A percentile compares a stretch with the other conserved stretches of the same genome.
These are phyloP conservation scores for Craniophora ligustri DNA, from an alignment of 2,888 invertebrate genomes.

Conservation along the genomic window DNA sequence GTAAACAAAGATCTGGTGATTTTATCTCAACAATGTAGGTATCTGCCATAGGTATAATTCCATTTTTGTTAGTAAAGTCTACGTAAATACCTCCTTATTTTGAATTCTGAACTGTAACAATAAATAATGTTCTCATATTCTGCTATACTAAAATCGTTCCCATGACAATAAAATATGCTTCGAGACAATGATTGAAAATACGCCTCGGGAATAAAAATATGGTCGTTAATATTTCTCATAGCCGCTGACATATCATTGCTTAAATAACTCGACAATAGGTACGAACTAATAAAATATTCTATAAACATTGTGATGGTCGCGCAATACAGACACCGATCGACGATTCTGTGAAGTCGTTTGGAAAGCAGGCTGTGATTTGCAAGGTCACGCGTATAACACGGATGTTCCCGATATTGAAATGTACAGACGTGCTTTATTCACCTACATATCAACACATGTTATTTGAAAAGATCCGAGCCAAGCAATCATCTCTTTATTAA, in stretches of 20 bases:
- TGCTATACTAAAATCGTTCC: slow-evolving; percentile 50
- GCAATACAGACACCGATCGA: slow-evolving; percentile 82
- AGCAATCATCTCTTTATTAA: slow-evolving; percentile 58
- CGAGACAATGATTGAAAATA: slow-evolving; percentile 55
- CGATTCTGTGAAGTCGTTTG: slow-evolving; percentile 87
- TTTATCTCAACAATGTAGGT: slow-evolving; percentile 3
- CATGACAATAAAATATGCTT: slow-evolving; percentile 57
- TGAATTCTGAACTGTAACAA: slow-evolving; percentile 30
- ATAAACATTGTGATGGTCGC: slow-evolving; percentile 77
- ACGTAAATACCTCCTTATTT: slow-evolving; percentile 6
- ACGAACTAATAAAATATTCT: slow-evolving; percentile 81
- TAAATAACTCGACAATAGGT: slow-evolving; percentile 75
- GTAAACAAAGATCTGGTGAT: slow-evolving; percentile 10
- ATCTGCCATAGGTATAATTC: too few relatives aligned
- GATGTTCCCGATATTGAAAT: slow-evolving; percentile 89
- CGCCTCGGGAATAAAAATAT: slow-evolving; percentile 67
- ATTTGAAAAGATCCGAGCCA: slow-evolving; percentile 83
- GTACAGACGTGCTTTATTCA: slow-evolving; percentile 88
- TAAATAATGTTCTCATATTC: slow-evolving; percentile 29
- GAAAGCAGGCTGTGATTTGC: slow-evolving; percentile 89
- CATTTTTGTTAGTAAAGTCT: not conserved
- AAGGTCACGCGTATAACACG: slow-evolving; percentile 89
- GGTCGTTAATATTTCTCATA: slow-evolving; percentile 66
- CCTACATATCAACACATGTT: slow-evolving; percentile 86
- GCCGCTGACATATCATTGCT: slow-evolving; percentile 71